Base-by-base conservation (phyloP, 2,113 vertebrate genomes). In the Hypomesus transpacificus region DNA sequence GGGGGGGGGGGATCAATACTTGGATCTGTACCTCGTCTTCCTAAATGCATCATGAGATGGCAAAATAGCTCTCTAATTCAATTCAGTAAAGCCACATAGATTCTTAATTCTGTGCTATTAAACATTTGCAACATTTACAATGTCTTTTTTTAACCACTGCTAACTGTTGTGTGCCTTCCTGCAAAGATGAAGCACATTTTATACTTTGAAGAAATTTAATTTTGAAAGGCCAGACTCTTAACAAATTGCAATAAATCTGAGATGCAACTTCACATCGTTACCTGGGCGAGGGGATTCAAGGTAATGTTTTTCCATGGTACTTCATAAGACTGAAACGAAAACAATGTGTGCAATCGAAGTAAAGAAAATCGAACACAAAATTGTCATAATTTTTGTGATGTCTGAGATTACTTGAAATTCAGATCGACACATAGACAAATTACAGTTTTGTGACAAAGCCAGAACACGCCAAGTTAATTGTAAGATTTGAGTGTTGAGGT, bases 11-110 rank as follows among this genome's bases (percentile, higher is more conserved):
- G 95, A 98, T 97, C 95, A 95, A 96, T 98, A 96, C 90, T 93
- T 94, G 94, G 94, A 95, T 95, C 94, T 94, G 93, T 94, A 92
- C 93, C 93, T 95, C 93, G 94, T 96, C 95, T 94, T 95, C 93
- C 92, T 97, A 97, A 96, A 95, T 97, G 96, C 93, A 98, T 96
- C 94, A 95, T 93, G 94, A 95, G 94, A 95, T 93, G 92, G 94
- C 93, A 92, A 93, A 87, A 95, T 92, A 88, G 92, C 89, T 88
- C 80, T 92, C 92, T 96, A 98, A 99, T 96, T 94, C 88, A 95
- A 99, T 98, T 92, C 88, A 85, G 84, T 89, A 78, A 94, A 96
- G 95, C 93, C 93, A 91, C 93, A 94, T 83, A 88, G 85, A 91
- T 95, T 94, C 95, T 94, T 98, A 97, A 98, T 97, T 95, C 92